Conservation (phyloP, 2,888 invertebrate genomes). For the Rhagonycha fulva region DNA sequence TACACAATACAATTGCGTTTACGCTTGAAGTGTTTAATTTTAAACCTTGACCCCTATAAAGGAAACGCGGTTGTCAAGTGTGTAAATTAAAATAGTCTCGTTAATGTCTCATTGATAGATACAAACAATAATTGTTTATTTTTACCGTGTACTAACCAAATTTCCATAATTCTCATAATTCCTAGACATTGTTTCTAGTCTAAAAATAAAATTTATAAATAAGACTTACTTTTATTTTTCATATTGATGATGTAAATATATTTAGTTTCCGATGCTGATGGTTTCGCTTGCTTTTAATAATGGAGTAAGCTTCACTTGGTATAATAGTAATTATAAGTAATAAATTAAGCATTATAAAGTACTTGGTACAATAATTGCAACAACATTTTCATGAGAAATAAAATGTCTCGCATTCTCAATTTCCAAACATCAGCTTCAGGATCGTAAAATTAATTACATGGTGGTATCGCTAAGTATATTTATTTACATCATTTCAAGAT, state of each 20-base stretch:
- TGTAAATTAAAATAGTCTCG: too few species aligned
- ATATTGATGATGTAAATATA: not conserved
- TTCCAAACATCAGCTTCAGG: not conserved
- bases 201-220: not conserved
- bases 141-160: not conserved
- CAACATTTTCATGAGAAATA: not conserved
- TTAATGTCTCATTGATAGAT: not conserved
- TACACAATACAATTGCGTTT: not conserved
- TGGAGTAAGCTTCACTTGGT: not conserved
- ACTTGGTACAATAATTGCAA: not conserved
- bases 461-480: not conserved
- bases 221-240: not conserved
- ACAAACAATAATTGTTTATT: not conserved
- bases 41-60: not conserved
- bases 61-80: not conserved
- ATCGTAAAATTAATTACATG: not conserved
- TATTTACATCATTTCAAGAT: not conserved
- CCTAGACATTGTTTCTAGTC: not conserved
- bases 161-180: not conserved
- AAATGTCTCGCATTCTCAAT: not conserved
- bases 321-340: not conserved
- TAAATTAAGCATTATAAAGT: not conserved
- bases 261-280: not conserved
- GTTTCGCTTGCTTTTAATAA: not conserved
- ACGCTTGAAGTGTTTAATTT: not conserved